A percentile compares a stretch with the other conserved stretches of the same genome.
Conservation (phyloP, 2,113 vertebrate species). For the Rhynchomys soricoides region DNA sequence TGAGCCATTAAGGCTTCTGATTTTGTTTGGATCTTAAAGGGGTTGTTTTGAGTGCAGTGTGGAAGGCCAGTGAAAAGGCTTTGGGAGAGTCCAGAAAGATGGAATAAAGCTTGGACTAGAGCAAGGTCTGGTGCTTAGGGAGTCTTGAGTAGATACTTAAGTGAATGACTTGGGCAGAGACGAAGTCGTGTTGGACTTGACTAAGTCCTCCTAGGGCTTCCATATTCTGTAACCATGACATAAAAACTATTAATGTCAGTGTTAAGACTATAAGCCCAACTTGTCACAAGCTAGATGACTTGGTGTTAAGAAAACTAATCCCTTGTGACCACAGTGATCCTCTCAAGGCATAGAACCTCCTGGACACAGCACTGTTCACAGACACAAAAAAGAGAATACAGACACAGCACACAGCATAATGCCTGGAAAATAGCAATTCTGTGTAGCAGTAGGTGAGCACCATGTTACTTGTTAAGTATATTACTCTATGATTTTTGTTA, state of each 20-base stretch:
- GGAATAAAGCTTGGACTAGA: background rate
- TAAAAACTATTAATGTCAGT: background rate
- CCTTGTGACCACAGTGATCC: background rate
- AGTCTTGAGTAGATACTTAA: background rate
- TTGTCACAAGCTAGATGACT: background rate
- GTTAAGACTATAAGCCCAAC: background rate
- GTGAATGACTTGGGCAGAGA: background rate
- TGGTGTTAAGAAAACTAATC: background rate
- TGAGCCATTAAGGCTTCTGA: background rate
- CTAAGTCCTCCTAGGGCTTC: background rate
- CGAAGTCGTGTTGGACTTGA: background rate
- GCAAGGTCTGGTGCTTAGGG: background rate
- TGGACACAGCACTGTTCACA: background rate
- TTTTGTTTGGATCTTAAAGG: background rate
- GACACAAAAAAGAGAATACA: background rate
- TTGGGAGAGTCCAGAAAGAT: background rate
- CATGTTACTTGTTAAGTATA: background rate
- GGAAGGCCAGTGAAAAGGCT: background rate
- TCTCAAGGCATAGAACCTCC: background rate
- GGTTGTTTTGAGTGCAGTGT: background rate
- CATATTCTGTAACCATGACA: background rate
- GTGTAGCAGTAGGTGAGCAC: fast-evolving
- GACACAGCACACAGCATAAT: background rate
- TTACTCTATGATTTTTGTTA: background rate
- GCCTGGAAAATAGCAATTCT: background rate